Conservation (phyloP, 2,888 invertebrate genomes). For the Blastobasis adustella region DNA sequence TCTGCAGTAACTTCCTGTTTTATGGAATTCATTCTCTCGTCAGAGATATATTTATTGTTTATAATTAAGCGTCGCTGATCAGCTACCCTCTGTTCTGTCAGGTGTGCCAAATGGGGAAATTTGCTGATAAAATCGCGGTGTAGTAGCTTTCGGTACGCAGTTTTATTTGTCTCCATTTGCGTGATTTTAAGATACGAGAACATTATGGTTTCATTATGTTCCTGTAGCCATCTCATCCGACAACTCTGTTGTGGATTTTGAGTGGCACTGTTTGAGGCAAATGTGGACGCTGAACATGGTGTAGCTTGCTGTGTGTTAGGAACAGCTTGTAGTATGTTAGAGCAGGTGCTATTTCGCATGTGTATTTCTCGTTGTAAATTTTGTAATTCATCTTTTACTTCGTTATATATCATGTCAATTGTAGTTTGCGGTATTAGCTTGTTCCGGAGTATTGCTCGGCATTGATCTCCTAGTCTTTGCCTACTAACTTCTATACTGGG, state of each 20-base stretch:
- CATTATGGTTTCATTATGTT: conserved; percentile 10
- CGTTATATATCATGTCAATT: conserved; percentile 5
- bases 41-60: conserved; percentile 8
- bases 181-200: conserved; percentile 7
- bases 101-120: conserved; percentile 9
- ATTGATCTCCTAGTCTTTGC: conserved; percentile 6
- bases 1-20: conserved; percentile 1
- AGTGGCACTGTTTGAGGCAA: background rate
- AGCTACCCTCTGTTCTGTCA: conserved; percentile 12
- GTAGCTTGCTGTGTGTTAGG: too few species aligned
- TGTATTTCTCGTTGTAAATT: background rate
- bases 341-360: too few species aligned
- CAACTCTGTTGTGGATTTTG: background rate
- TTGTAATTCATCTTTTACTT: conserved; percentile 3
- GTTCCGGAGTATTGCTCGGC: conserved; percentile 7
- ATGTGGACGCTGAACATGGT: background rate
- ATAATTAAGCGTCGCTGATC: conserved; percentile 12
- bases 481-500: conserved; percentile 2
- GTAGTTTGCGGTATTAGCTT: conserved; percentile 8
- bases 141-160: conserved; percentile 9
- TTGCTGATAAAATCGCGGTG: conserved; percentile 1
- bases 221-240: conserved; percentile 7
- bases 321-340: too few species aligned
- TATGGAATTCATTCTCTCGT: conserved; percentile 1
- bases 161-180: conserved; percentile 5